phyloP scores from a whole-genome alignment of 2,113 vertebrate species.

The Galbula dea region DNA sequence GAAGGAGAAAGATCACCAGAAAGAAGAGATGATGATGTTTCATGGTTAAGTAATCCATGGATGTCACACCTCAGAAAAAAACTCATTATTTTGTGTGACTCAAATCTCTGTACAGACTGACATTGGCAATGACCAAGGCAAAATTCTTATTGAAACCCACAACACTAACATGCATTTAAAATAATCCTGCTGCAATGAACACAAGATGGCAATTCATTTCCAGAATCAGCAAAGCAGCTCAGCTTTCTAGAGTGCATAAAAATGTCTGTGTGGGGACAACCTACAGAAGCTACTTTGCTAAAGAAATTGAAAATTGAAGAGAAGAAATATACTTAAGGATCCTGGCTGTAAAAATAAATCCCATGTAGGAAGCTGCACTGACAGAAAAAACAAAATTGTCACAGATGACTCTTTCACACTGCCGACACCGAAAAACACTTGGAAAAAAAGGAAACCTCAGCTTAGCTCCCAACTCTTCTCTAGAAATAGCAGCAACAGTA shows the following conservation, averaged over 20 bases:
- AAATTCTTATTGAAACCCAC: background rate
- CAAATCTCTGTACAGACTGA: background rate
- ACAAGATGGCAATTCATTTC: background rate
- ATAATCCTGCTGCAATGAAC: background rate
- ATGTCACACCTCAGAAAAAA: background rate
- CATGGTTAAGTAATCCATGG: background rate
- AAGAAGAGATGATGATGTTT: background rate
- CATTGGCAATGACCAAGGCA: background rate
- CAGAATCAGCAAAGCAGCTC: background rate
- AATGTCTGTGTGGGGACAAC: background rate
- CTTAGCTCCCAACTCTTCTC: background rate
- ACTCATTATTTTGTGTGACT: accelerated
- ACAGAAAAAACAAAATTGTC: conserved; percentile 41
- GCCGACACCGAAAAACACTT: conserved; percentile 13
- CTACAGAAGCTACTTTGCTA: conserved; percentile 20
- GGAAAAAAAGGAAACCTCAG: conserved; percentile 22
- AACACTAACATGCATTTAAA: background rate
- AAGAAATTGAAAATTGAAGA: conserved; percentile 3
- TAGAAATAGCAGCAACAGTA: conserved; percentile 22
- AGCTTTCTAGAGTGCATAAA: background rate
- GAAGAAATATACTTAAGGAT: conserved; percentile 22
- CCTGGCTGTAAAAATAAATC: conserved; percentile 49
- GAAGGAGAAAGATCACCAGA: background rate
- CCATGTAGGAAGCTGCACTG: conserved; percentile 26
- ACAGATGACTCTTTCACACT: background rate